phyloP scores from a whole-genome alignment of 1,140 invertebrate genomes.

The Calephelis nemesis region DNA sequence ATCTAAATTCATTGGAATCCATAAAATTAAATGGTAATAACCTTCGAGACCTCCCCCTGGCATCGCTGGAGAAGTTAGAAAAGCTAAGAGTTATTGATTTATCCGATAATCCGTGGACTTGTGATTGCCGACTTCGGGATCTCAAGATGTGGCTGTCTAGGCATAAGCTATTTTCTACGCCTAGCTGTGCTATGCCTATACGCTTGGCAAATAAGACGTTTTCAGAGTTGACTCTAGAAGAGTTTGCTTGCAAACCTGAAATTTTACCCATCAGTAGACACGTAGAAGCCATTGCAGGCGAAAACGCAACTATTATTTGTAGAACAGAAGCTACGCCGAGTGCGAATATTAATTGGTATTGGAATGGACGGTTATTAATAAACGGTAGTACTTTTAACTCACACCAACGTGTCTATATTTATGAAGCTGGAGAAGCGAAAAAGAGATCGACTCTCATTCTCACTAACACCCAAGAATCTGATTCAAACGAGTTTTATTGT shows the following conservation, averaged over 20 bases:
- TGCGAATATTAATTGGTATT: slow-evolving; percentile 92
- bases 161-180: slow-evolving; percentile 90
- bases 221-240: slow-evolving; percentile 87
- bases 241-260: slow-evolving; percentile 93
- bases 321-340: slow-evolving; percentile 88
- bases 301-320: slow-evolving; percentile 91
- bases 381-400: slow-evolving; percentile 90
- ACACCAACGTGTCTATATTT: slow-evolving; percentile 90
- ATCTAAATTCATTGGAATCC: slow-evolving; percentile 87
- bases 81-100: slow-evolving; percentile 91
- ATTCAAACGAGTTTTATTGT: slow-evolving; percentile 94
- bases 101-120: slow-evolving; percentile 95
- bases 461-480: slow-evolving; percentile 91
- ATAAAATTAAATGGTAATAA: slow-evolving; percentile 91
- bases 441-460: slow-evolving; percentile 90
- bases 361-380: slow-evolving; percentile 88
- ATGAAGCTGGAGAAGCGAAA: slow-evolving; percentile 86
- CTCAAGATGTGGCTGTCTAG: slow-evolving; percentile 91
- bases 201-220: slow-evolving; percentile 85
- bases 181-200: slow-evolving; percentile 86
- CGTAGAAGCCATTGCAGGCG: slow-evolving; percentile 87
- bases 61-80: slow-evolving; percentile 85
- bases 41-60: slow-evolving; percentile 84
- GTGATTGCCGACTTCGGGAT: slow-evolving; percentile 91
- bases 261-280: slow-evolving; percentile 87